Evolutionary conservation across 2,113 vertebrate genomes (phyloP).

Genomic region (Megalops atlanticus): DNA sequence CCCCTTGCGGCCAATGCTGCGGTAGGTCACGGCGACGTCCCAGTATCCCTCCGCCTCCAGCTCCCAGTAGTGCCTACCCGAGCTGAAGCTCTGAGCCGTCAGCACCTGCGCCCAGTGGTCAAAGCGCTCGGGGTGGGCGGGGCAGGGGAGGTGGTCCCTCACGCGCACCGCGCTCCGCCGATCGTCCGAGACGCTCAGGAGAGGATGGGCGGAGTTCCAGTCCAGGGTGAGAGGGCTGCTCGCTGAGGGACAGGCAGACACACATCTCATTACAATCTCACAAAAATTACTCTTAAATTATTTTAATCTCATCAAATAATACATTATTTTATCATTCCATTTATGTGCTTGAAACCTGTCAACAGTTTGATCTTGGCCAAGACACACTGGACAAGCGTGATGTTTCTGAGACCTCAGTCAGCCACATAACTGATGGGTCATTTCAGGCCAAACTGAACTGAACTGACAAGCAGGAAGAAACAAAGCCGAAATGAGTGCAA

Average conservation of each 20-base stretch:
- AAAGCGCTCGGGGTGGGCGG: constrained; percentile 61
- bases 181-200: constrained; percentile 64
- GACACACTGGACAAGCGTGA: too few species aligned
- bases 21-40: constrained; percentile 67
- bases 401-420: too few species aligned
- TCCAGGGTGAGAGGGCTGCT: constrained; percentile 64
- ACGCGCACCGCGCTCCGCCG: constrained; percentile 57
- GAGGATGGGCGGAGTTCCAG: constrained; percentile 65
- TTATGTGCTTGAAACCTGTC: too few species aligned
- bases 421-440: background rate
- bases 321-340: background rate
- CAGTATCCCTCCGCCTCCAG: constrained; percentile 70
- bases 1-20: constrained; percentile 65
- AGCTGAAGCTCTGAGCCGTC: constrained; percentile 56
- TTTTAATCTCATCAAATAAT: too few species aligned
- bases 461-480: too few species aligned
- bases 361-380: too few species aligned
- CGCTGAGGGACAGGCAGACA: constrained; percentile 43
- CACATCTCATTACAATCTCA: background rate
- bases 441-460: background rate
- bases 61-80: constrained; percentile 72
- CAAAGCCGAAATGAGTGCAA: background rate
- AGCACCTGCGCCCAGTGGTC: constrained; percentile 74
- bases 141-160: constrained; percentile 49
- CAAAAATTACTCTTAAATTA: background rate